Percentiles rank a stretch among this genome's conserved stretches.
Conservation (phyloP, 2,113 vertebrate species). For the Oryctolagus cuniculus region mOryCun1.1 NC_091437.1:13438001-13438500, state of each 20-base stretch:
- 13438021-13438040: neutral
- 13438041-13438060: neutral
- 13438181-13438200: neutral
- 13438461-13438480: too few species aligned
- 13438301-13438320: neutral
- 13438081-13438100: neutral
- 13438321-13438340: neutral
- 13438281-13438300: neutral
- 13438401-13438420: slow-evolving; percentile 4
- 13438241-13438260: neutral
- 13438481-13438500: neutral
- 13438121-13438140: neutral
- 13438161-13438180: neutral
- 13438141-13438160: neutral
- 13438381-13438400: neutral
- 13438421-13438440: neutral
- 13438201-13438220: neutral
- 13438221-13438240: neutral
- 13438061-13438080: neutral
- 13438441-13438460: neutral
- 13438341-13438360: neutral
- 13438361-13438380: neutral
- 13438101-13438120: neutral
- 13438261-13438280: neutral
- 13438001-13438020: neutral